Evolutionary conservation across 2,113 vertebrate species (phyloP).

Genomic region (Lycaon pictus): DNA sequence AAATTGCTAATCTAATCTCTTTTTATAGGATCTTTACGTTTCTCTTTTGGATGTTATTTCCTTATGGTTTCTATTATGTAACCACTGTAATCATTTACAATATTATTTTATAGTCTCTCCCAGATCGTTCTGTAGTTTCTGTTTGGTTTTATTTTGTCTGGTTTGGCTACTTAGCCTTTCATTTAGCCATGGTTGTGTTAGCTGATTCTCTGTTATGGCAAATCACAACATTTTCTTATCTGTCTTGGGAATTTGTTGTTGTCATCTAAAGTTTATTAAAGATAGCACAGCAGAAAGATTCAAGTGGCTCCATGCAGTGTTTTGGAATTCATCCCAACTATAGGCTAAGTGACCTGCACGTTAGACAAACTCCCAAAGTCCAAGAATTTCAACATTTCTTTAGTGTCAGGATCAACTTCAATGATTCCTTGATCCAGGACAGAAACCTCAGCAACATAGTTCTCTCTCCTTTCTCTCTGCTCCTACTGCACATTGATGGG

Average conservation of each 20-base stretch:
- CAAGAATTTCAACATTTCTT: background rate
- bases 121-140: background rate
- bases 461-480: background rate
- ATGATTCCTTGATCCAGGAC: background rate
- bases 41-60: conserved; percentile 9
- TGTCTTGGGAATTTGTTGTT: background rate
- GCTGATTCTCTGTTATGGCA: background rate
- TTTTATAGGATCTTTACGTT: background rate
- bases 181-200: background rate
- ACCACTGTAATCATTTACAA: background rate
- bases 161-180: background rate
- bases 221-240: background rate
- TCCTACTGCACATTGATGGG: background rate
- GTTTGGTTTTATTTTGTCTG: background rate
- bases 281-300: background rate
- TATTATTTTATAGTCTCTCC: background rate
- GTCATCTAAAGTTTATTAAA: background rate
- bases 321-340: background rate
- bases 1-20: background rate
- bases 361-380: background rate
- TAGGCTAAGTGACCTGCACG: background rate
- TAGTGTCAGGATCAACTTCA: background rate
- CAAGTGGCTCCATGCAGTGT: background rate
- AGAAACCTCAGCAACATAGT: background rate
- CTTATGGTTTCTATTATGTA: background rate